phyloP scores from a whole-genome alignment of 2,888 invertebrate species.

The Cremastinae sp. region DNA sequence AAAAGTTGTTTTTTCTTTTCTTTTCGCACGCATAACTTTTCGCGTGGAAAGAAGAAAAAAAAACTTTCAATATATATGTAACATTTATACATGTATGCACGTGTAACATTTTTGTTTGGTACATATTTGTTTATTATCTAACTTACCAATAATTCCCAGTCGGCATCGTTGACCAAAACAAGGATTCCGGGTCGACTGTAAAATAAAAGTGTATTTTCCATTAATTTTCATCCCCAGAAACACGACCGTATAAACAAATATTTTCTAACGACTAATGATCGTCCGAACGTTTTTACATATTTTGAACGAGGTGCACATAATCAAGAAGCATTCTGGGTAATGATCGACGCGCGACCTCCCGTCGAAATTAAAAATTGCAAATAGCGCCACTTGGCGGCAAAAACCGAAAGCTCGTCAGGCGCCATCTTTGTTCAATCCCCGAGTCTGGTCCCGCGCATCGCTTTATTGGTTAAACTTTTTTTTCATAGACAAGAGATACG shows the following conservation, averaged over 20 bases:
- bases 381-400: constrained; percentile 14
- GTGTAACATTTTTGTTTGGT: too few species aligned
- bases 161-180: constrained; percentile 95
- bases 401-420: constrained; percentile 7
- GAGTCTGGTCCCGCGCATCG: constrained; percentile 29
- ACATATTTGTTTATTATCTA: constrained; percentile 17
- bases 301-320: neutral
- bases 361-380: neutral
- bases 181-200: constrained; percentile 92
- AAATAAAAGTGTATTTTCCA: constrained; percentile 64
- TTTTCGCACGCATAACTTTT: constrained; percentile 1
- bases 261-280: neutral
- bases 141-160: constrained; percentile 94
- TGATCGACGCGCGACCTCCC: neutral
- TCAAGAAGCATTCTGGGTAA: constrained; percentile 5
- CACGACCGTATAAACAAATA: constrained; percentile 29
- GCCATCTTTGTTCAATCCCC: constrained; percentile 28
- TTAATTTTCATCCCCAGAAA: neutral
- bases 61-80: constrained; percentile 6
- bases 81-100: too few species aligned
- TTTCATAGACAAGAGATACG: neutral
- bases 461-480: constrained; percentile 23
- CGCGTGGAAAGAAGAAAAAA: constrained; percentile 16
- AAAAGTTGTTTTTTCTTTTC: constrained; percentile 29
- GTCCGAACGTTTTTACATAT: neutral